phyloP scores from a whole-genome alignment of 1,140 invertebrate genomes.

The Papilio glaucus region DNA sequence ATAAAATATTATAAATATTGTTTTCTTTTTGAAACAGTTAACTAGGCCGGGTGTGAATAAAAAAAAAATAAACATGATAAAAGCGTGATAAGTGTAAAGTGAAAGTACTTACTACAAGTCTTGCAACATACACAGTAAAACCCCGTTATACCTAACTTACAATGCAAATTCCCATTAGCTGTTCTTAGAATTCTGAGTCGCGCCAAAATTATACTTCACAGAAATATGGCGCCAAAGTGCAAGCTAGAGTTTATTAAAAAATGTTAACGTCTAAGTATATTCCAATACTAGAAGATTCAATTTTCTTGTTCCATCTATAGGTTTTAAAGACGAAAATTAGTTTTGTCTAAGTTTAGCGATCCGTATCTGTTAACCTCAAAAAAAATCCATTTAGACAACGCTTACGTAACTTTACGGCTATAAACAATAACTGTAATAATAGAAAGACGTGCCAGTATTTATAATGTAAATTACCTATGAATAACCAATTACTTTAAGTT shows the following conservation, averaged over 20 bases:
- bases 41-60: neutral
- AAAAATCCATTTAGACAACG: slow-evolving; percentile 48
- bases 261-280: neutral
- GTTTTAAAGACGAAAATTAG: neutral
- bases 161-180: slow-evolving; percentile 10
- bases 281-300: neutral
- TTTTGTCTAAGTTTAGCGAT: slow-evolving; percentile 42
- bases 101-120: neutral
- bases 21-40: neutral
- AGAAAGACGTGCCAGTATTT: slow-evolving; percentile 39
- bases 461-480: slow-evolving; percentile 42
- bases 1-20: neutral
- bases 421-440: slow-evolving; percentile 41
- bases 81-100: slow-evolving; percentile 11
- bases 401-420: slow-evolving; percentile 60
- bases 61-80: neutral
- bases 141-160: neutral
- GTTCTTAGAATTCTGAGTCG: neutral
- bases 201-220: neutral
- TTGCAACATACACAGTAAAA: neutral
- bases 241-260: neutral
- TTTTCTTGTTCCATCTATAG: neutral
- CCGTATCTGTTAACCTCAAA: slow-evolving; percentile 63
- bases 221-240: slow-evolving; percentile 8
- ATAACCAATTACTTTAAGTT: slow-evolving; percentile 35